Percentiles rank a stretch among this genome's conserved stretches.
phyloP scores from a whole-genome alignment of 2,113 vertebrate species.

The Propithecus coquereli region DNA sequence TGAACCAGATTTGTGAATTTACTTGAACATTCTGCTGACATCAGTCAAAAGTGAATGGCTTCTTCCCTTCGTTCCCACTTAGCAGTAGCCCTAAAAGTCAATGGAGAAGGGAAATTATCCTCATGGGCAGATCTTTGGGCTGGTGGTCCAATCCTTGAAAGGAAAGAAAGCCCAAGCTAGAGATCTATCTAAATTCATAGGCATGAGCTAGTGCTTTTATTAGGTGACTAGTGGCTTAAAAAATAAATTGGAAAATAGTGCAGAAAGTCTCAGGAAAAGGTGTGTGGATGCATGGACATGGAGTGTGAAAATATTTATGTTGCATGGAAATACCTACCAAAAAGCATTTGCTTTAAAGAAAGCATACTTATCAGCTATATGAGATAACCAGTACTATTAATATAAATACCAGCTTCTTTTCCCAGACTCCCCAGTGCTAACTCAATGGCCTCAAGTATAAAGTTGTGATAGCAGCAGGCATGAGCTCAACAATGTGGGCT shows the following conservation, averaged over 20 bases:
- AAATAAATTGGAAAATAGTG: not conserved
- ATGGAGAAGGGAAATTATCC: not conserved
- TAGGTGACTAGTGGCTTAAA: not conserved
- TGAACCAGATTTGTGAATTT: not conserved
- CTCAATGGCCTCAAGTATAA: not conserved
- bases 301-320: not conserved
- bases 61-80: not conserved
- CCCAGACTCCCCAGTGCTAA: not conserved
- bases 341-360: not conserved
- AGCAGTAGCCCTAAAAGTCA: not conserved
- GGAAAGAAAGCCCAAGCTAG: not conserved
- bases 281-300: not conserved
- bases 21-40: not conserved
- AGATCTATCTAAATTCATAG: not conserved
- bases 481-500: not conserved
- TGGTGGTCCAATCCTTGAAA: not conserved
- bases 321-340: not conserved
- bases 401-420: not conserved
- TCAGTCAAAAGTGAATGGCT: not conserved
- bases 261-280: not conserved
- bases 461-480: not conserved
- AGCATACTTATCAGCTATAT: not conserved
- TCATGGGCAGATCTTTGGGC: not conserved
- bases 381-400: not conserved
- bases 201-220: not conserved